These are phyloP conservation scores for Prietella phreatophila DNA, from an alignment of 2,113 vertebrate genomes.

Conservation along the genomic window DNA sequence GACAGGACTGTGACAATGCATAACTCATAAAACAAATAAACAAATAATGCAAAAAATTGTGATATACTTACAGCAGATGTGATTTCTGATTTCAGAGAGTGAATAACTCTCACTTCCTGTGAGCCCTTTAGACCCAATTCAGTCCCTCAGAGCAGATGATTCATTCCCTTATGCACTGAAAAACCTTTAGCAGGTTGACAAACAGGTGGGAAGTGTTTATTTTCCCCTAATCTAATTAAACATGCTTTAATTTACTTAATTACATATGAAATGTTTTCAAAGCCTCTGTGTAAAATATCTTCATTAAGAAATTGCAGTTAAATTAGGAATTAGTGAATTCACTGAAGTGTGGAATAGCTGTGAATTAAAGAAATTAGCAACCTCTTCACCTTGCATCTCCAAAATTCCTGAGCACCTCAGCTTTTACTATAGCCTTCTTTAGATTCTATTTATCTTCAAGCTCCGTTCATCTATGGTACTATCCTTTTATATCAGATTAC, in stretches of 20 bases:
- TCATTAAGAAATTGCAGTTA: conserved; percentile 56
- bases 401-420: background rate
- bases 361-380: conserved; percentile 26
- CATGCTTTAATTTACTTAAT: conserved; percentile 73
- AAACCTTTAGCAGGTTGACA: conserved; percentile 39
- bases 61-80: conserved; percentile 3
- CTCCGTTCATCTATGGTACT: background rate
- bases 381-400: conserved; percentile 13
- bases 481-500: background rate
- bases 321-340: conserved; percentile 67
- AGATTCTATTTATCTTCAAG: background rate
- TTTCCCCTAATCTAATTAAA: conserved; percentile 73
- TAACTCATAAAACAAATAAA: background rate
- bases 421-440: background rate
- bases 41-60: background rate
- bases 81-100: conserved; percentile 19
- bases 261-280: conserved; percentile 72
- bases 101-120: conserved; percentile 38
- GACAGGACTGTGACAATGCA: background rate
- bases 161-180: conserved; percentile 14
- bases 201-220: conserved; percentile 50
- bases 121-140: conserved; percentile 36
- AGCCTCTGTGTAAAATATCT: conserved; percentile 54
- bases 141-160: conserved; percentile 41
- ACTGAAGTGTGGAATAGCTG: conserved; percentile 41